Conservation (phyloP, 1,140 invertebrate species). For the Sinonovacula constricta region DNA sequence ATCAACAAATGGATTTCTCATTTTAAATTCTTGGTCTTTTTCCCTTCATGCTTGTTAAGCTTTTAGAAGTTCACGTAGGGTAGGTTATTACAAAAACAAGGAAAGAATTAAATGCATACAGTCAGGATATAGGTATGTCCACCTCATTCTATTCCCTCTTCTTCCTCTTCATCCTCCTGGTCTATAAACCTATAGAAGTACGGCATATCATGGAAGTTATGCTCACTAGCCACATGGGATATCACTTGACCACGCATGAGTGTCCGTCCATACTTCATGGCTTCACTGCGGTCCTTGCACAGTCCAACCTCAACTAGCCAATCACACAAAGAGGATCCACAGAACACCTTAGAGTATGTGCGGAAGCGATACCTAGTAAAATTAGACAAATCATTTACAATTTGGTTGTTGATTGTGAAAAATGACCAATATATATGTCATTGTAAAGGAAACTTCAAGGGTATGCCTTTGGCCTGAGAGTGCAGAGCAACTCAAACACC, state of each 20-base stretch:
- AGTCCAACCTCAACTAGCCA: slow-evolving; percentile 91
- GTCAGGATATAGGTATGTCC: too few relatives aligned
- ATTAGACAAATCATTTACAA: too few relatives aligned
- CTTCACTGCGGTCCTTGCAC: slow-evolving; percentile 86
- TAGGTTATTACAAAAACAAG: too few relatives aligned
- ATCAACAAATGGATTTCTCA: too few relatives aligned
- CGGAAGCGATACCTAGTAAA: slow-evolving; percentile 64
- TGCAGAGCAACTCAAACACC: neutral
- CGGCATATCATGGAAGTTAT: slow-evolving; percentile 85
- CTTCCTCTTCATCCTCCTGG: slow-evolving; percentile 37
- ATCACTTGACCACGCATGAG: slow-evolving; percentile 90
- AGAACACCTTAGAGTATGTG: slow-evolving; percentile 87
- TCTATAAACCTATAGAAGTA: slow-evolving; percentile 79
- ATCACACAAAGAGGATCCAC: slow-evolving; percentile 89
- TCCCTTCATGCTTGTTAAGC: too few relatives aligned
- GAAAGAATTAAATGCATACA: too few relatives aligned
- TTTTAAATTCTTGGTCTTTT: too few relatives aligned
- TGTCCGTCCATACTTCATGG: slow-evolving; percentile 89
- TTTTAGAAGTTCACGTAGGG: too few relatives aligned
- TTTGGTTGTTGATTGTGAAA: too few relatives aligned
- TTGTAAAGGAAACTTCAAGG: neutral
- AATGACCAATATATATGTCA: neutral
- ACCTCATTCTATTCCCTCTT: too few relatives aligned
- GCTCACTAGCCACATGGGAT: slow-evolving; percentile 87
- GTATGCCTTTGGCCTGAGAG: neutral